A percentile compares a stretch with the other conserved stretches of the same genome.
These are phyloP conservation scores for Percopsis omiscomaycus DNA, from an alignment of 2,797 vertebrate genomes.

Conservation along the genomic window DNA sequence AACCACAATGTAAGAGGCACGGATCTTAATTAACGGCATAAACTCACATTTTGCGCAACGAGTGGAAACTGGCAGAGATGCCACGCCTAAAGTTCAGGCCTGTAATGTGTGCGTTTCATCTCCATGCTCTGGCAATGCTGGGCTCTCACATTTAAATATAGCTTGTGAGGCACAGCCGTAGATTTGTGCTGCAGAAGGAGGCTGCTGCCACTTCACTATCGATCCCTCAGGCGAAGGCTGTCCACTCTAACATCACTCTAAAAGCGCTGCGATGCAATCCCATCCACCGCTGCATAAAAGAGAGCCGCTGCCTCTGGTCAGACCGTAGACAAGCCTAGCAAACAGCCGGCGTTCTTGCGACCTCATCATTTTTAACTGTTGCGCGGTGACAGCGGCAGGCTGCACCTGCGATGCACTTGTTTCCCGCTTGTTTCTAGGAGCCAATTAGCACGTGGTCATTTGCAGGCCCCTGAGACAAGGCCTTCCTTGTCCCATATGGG, in stretches of 20 bases:
- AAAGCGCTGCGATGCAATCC: slow-evolving; percentile 73
- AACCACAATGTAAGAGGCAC: slow-evolving; percentile 41
- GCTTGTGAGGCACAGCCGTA: slow-evolving; percentile 30
- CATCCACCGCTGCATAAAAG: slow-evolving; percentile 63
- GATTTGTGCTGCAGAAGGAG: slow-evolving; percentile 60
- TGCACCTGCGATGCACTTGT: slow-evolving; percentile 55
- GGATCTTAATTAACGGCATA: slow-evolving; percentile 45
- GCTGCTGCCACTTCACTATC: slow-evolving; percentile 59
- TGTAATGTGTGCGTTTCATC: slow-evolving; percentile 30
- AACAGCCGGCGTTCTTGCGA: slow-evolving; percentile 47
- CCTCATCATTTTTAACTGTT: slow-evolving; percentile 50
- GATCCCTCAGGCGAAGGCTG: slow-evolving; percentile 63
- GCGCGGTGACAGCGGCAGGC: slow-evolving; percentile 43
- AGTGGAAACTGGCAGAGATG: slow-evolving; percentile 27
- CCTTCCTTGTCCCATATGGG: slow-evolving; percentile 38
- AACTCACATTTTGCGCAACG: slow-evolving; percentile 36
- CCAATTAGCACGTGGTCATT: slow-evolving; percentile 74
- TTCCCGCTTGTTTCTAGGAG: slow-evolving; percentile 62
- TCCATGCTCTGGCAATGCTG: slow-evolving; percentile 29
- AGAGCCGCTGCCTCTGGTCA: slow-evolving; percentile 36
- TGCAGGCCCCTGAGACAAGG: slow-evolving; percentile 44
- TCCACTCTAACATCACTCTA: slow-evolving; percentile 69
- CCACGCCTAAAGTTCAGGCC: slow-evolving; percentile 14
- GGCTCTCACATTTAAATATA: slow-evolving; percentile 38
- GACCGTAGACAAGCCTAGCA: slow-evolving; percentile 52